phyloP scores from a whole-genome alignment of 2,888 invertebrate species.

The Ophion costatus region DNA sequence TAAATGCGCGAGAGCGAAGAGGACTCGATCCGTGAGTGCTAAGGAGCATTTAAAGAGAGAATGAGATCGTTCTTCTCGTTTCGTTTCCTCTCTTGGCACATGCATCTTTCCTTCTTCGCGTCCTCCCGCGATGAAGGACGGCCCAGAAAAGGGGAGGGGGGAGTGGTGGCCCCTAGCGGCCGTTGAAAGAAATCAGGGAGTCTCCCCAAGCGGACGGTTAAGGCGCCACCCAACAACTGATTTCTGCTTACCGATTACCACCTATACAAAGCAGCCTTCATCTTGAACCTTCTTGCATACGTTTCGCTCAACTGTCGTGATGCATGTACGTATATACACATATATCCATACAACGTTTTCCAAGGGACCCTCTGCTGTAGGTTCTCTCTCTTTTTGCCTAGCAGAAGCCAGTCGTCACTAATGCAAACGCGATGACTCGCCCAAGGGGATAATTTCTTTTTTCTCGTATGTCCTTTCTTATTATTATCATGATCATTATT shows the following conservation, averaged over 20 bases:
- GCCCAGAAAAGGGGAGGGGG: constrained; percentile 45
- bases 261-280: constrained; percentile 81
- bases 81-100: constrained; percentile 26
- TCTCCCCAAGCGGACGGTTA: constrained; percentile 62
- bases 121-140: constrained; percentile 44
- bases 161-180: constrained; percentile 41
- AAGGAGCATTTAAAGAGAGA: constrained; percentile 56
- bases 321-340: constrained; percentile 5
- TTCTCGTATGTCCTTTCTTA: neutral
- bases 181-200: constrained; percentile 48
- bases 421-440: constrained; percentile 26
- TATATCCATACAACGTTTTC: constrained; percentile 1
- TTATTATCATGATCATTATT: constrained; percentile 6
- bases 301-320: constrained; percentile 38
- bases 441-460: neutral
- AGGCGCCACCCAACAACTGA: constrained; percentile 81
- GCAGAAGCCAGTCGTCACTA: constrained; percentile 42
- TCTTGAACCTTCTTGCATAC: constrained; percentile 70
- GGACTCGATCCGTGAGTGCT: constrained; percentile 50
- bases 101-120: constrained; percentile 31
- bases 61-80: constrained; percentile 47
- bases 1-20: constrained; percentile 25
- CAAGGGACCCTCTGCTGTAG: constrained; percentile 11
- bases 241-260: constrained; percentile 82
- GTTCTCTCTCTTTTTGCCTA: constrained; percentile 1